Conservation (phyloP, 1,140 invertebrate genomes). For the Ceratina australensis region DNA sequence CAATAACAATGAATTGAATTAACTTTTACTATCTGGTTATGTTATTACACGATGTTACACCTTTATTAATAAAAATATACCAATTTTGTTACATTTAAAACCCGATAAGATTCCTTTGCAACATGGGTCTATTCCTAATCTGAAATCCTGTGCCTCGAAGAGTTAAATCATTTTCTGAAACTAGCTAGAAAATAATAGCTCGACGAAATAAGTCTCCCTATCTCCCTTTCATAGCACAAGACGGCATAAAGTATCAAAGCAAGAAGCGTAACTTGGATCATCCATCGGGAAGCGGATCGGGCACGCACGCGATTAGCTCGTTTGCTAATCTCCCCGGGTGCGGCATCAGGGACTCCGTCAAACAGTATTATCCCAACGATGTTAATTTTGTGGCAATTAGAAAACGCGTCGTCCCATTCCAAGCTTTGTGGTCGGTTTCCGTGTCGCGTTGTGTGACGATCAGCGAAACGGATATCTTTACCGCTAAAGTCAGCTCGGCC, state of each 20-base stretch:
- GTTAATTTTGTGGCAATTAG: constrained; percentile 18
- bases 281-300: background rate
- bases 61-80: too few species aligned
- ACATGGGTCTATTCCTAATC: too few species aligned
- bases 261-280: background rate
- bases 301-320: constrained; percentile 30
- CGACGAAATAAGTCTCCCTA: too few species aligned
- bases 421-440: too few species aligned
- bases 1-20: too few species aligned
- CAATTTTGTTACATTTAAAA: too few species aligned
- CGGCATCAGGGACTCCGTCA: constrained; percentile 5
- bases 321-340: background rate
- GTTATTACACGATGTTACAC: too few species aligned
- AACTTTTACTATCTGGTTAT: too few species aligned
- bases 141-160: too few species aligned
- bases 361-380: background rate
- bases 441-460: background rate
- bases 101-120: too few species aligned
- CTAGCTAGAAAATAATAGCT: too few species aligned
- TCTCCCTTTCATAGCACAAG: background rate
- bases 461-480: constrained; percentile 15
- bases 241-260: background rate
- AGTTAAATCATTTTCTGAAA: too few species aligned
- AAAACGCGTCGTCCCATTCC: constrained; percentile 1
- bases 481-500: constrained; percentile 29